phyloP scores from a whole-genome alignment of 2,888 invertebrate genomes.

The Serripes groenlandicus region DNA sequence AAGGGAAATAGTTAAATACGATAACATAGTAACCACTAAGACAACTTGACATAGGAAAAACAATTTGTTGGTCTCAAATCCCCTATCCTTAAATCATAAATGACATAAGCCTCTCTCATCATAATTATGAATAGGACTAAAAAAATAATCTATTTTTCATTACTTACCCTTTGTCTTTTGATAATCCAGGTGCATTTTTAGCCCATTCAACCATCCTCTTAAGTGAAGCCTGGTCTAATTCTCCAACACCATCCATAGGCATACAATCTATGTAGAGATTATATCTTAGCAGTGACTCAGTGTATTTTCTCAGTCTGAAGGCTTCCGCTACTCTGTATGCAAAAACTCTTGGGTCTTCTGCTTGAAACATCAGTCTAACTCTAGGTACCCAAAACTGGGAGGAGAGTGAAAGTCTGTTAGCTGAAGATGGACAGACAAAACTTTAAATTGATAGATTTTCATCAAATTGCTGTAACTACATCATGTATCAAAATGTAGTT shows the following conservation, averaged over 20 bases:
- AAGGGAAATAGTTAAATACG: no score
- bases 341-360: slow-evolving; percentile 92
- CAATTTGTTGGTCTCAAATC: no score
- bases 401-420: slow-evolving; percentile 68
- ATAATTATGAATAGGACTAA: no score
- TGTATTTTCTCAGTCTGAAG: slow-evolving; percentile 85
- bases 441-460: no score
- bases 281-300: slow-evolving; percentile 88
- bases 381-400: slow-evolving; percentile 85
- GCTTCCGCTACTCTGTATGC: slow-evolving; percentile 91
- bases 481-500: no score
- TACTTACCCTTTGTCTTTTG: slow-evolving; percentile 84
- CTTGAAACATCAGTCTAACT: slow-evolving; percentile 92
- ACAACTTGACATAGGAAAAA: no score
- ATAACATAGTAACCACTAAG: no score
- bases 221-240: slow-evolving; percentile 87
- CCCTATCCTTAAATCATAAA: no score
- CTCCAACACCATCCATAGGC: slow-evolving; percentile 89
- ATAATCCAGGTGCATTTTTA: slow-evolving; percentile 81
- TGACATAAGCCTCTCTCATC: no score
- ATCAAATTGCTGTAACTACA: no score
- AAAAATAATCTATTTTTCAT: no score
- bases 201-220: slow-evolving; percentile 86
- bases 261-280: slow-evolving; percentile 92
- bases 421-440: no score